Base-by-base conservation (phyloP, 2,113 vertebrate species). In the Grus americana region DNA sequence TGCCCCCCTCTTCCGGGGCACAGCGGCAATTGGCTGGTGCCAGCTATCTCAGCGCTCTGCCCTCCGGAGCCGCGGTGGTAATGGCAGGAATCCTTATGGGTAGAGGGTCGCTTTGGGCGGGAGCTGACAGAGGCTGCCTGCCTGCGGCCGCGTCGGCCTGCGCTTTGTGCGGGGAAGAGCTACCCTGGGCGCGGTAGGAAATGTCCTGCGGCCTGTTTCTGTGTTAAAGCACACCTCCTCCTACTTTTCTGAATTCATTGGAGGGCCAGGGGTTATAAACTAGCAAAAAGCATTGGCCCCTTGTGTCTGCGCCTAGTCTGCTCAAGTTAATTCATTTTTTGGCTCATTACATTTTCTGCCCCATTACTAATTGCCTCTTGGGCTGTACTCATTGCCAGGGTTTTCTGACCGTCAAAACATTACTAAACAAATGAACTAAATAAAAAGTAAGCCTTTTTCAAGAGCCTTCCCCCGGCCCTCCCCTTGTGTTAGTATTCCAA, bases 241-340 rank as follows among this genome's bases (percentile, higher is more conserved):
- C 67, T 75, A 42, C 79, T 95, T 85, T 66, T 79, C 65, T 61
- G 40, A 79, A 85, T 79, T 49, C 92, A 76, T 22, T 38, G 57
- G 70, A 91, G 91, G 84, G 86, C 23, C 59, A 91, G 50, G 36
- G 78, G 84, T 90, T 95, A 92, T 92, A 96, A 95, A 88, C 78
- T 32, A 91, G 94, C 62, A 73, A 95, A 96, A 93, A 88, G 18
- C 87, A 95, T 95, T 80, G 91, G 78, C 91, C 92, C 86, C 92
- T 93, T 58, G 94, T 81, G 96, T 54, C 91, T 85, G 58, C 2
- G 80, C 89, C 78, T 95, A 91, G 76, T 80, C 95, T 96, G 89
- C 93, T 97, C 86, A 94, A 97, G 83, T 94, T 97, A 97, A 94
- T 97, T 96, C 95, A 59, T 96, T 97, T 95, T 97, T 97, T 97